Evolutionary conservation across 2,797 vertebrate species (phyloP), one percentile per base, ranked within the genome.

Genomic region (Lithobates pipiens): DNA sequence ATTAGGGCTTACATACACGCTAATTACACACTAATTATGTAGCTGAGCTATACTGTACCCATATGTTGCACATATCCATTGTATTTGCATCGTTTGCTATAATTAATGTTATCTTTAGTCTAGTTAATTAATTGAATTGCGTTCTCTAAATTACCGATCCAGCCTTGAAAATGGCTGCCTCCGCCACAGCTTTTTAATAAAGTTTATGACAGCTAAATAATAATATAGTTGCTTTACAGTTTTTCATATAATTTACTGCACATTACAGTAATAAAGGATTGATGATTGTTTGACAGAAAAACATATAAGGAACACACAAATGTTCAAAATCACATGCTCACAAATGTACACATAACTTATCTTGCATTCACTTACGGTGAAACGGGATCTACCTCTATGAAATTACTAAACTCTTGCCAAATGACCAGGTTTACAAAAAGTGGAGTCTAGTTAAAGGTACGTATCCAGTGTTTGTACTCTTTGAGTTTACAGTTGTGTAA

Each of bases 371-470:
- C 44, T 7, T 80, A 34, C 9, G 46, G 10, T 54, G 71, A 36
- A 71, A 71, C 71, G 46, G 29, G 63, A 76, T 77, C 82, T 84
- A 84, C 82, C 82, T 84, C 82, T 70, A 32, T 57, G 5, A 63
- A 61, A 76, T 72, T 34, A 46, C 23, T 1, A 70, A 7, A 46
- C 34, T 69, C 39, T 71, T 6, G 13, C 29, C 39, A 39, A 39
- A 39, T 39, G 39, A 10, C 39, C 39, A 39, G 80, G 71, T 82
- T 67, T 67, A 82, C 71, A 50, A 23, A 63, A 50, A 65, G 25
- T 71, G 32, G n/a, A 74, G 42, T 65, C 65, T 29, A 29, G 4
- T 67, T 67, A 25, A 29, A 67, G 65, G 25, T 67, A 29, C 27
- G 10, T 29, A 67, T 29, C n/a, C 65, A 67, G n/a, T 67, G n/a